Evolutionary conservation across 2,888 invertebrate genomes (phyloP), one percentile per base, ranked within the genome.

Genomic region (Dryobotodes eremita): DNA sequence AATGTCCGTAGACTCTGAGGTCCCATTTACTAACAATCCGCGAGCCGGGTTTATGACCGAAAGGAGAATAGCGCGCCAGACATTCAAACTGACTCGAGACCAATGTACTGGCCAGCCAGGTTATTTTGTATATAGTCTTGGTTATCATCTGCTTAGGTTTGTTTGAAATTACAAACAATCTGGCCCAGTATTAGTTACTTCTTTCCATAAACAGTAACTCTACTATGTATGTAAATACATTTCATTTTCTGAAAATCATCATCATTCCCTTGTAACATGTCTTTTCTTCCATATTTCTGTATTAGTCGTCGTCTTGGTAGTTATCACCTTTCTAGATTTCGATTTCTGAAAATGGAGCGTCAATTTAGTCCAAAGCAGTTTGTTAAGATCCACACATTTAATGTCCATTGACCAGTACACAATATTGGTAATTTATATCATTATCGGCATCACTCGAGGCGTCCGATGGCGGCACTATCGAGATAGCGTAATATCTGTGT

Each of bases 401-500:
- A 4, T 62, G 4, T n/a, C 15, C 48, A 42, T 42, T 64, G 10
- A 1, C 42, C 46, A 36, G 15, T 55, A 65, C 20, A 61, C 65
- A 64, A 64, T 59, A 65, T 55, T 55, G 23, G 36, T 48, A 48
- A 77, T 55, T 61, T 48, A 55, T 55, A 53, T 36, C 1, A 73
- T 36, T 66, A 85, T 85, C 72, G 57, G 55, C 15, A 5, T 55
- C 2, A 20, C 55, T 26, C 46, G 61, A 17, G 42, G 61, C 48
- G 31, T 15, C 13, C 20, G 71, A 85, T 80, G 31, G 71, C 42
- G 26, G 64, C 42, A 15, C 36, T 50, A 82, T 64, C 64, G 57
- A 81, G 83, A 85, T 85, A 83, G 69, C 70, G 81, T 53, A 68
- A 53, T 71, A 62, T 76, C 31, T 66, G 82, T 73, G 82, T 82